A percentile compares a stretch with the other conserved stretches of the same genome.
These are phyloP conservation scores for Gymnothorax reevesii DNA, from an alignment of 2,797 vertebrate genomes.

Conservation along the genomic window DNA sequence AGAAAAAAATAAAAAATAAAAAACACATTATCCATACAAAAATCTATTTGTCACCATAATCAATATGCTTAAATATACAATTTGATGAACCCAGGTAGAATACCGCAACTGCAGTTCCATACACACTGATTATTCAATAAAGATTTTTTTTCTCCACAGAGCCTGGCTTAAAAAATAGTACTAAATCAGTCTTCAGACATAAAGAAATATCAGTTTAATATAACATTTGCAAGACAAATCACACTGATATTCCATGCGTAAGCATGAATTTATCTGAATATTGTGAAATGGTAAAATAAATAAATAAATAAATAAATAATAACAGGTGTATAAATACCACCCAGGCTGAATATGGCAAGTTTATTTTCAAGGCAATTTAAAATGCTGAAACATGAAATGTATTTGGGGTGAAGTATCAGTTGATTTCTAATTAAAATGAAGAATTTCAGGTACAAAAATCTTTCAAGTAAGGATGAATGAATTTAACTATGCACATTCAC, in stretches of 20 bases:
- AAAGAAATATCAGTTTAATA: not conserved
- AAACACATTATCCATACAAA: not conserved
- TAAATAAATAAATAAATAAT: not conserved
- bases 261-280: not conserved
- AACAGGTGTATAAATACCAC: not conserved
- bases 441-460: not conserved
- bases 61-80: not conserved
- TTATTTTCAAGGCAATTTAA: not conserved
- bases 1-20: constrained; percentile 43
- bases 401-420: not conserved
- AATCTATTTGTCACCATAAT: not conserved
- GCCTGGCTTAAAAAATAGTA: not conserved
- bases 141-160: not conserved
- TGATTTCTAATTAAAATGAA: not conserved
- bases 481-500: not conserved
- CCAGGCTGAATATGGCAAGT: not conserved
- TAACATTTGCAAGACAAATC: not conserved
- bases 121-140: not conserved
- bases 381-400: not conserved
- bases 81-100: not conserved
- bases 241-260: not conserved
- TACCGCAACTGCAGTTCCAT: not conserved
- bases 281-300: not conserved
- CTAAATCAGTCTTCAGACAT: not conserved
- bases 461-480: not conserved